Percentiles rank a stretch among this genome's conserved stretches.
These are phyloP conservation scores for Phalacrocorax carbo DNA, from an alignment of 2,113 vertebrate genomes.

Conservation along the genomic window DNA sequence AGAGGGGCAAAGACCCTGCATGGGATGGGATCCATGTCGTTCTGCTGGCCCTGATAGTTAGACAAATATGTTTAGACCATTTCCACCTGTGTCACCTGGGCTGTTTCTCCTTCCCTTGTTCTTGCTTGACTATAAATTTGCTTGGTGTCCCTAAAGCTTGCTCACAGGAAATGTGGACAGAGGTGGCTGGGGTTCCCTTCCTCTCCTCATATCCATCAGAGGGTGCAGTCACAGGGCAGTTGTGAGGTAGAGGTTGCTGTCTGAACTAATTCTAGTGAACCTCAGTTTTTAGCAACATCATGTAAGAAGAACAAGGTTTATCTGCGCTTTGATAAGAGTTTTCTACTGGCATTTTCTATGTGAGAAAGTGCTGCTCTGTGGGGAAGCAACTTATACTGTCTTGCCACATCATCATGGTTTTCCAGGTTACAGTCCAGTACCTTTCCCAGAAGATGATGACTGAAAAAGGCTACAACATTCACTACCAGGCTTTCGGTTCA, in stretches of 20 bases:
- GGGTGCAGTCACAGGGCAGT: not conserved
- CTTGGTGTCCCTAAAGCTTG: not conserved
- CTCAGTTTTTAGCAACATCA: not conserved
- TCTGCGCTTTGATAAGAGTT: not conserved
- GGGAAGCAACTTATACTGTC: not conserved
- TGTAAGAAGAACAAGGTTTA: accelerated
- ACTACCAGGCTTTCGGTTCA: not conserved
- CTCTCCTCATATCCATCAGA: not conserved
- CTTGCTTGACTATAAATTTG: not conserved
- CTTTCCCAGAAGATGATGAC: not conserved
- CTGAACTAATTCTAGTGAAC: not conserved
- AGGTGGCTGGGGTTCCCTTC: not conserved
- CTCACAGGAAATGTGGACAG: not conserved
- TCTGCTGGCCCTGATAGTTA: not conserved
- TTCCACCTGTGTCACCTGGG: not conserved
- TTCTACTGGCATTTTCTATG: not conserved
- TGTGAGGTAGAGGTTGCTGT: not conserved
- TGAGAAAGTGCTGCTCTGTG: not conserved
- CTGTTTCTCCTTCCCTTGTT: not conserved
- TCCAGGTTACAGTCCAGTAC: not conserved
- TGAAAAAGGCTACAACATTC: not conserved
- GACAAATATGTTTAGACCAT: not conserved
- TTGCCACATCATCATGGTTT: not conserved
- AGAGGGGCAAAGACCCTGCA: not conserved
- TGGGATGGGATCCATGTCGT: not conserved